Evolutionary conservation across 2,797 vertebrate species (phyloP).

Genomic region (Hydrocynus forskahlii): DNA sequence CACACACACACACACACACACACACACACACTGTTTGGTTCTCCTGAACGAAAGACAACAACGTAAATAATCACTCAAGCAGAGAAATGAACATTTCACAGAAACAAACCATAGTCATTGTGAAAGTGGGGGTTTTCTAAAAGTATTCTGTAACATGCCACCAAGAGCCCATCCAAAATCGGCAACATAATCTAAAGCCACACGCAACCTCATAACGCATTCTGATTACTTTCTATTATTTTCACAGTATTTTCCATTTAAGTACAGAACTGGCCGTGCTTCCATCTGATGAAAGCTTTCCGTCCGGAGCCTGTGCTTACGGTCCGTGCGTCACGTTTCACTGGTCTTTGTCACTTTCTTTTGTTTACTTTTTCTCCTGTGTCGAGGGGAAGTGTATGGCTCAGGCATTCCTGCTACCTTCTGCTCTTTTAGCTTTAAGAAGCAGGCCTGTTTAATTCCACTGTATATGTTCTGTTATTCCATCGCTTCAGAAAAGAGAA

Average conservation of each 20-base stretch:
- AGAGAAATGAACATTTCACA: slow-evolving; percentile 28
- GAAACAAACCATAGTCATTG: slow-evolving; percentile 8
- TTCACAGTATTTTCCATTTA: slow-evolving; percentile 12
- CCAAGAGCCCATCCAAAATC: not conserved
- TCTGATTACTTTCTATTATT: slow-evolving; percentile 23
- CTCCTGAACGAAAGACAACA: slow-evolving; percentile 5
- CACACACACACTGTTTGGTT: slow-evolving; percentile 26
- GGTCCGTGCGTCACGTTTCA: slow-evolving; percentile 28
- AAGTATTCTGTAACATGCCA: not conserved
- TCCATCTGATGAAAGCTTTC: slow-evolving; percentile 41
- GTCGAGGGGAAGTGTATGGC: slow-evolving; percentile 9
- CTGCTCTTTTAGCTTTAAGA: not conserved
- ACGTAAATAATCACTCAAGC: slow-evolving; percentile 39
- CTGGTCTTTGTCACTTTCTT: slow-evolving; percentile 16
- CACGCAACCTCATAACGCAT: not conserved
- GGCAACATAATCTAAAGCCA: slow-evolving; percentile 22
- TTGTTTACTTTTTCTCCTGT: not conserved
- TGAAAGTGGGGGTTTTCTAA: not conserved
- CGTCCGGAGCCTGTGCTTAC: slow-evolving; percentile 1
- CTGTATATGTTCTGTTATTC: not conserved
- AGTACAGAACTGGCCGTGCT: slow-evolving; percentile 26
- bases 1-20: not conserved
- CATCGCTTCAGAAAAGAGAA: not conserved
- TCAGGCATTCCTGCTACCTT: slow-evolving; percentile 8
- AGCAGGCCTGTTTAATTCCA: not conserved